phyloP scores from a whole-genome alignment of 2,113 vertebrate genomes.

The Hyaena hyaena region DNA sequence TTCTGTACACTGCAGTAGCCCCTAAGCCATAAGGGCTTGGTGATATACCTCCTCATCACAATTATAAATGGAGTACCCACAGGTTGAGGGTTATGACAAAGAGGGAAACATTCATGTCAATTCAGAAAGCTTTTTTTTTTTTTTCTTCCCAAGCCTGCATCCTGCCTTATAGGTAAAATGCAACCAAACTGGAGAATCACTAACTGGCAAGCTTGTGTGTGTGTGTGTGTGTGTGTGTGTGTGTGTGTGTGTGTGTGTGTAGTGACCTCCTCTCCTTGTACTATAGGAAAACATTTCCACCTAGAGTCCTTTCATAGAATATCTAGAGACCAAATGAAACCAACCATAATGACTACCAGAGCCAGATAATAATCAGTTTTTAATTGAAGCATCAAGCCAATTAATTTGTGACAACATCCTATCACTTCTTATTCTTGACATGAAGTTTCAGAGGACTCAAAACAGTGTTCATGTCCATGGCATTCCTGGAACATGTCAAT shows the following conservation, averaged over 20 bases:
- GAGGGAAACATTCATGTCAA: not conserved
- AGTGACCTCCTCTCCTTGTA: constrained; percentile 74
- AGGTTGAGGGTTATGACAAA: not conserved
- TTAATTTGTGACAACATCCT: constrained; percentile 62
- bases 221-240: too few relatives aligned
- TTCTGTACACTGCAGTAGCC: not conserved
- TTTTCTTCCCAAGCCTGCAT: not conserved
- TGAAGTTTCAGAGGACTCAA: constrained; percentile 69
- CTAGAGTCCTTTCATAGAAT: constrained; percentile 85
- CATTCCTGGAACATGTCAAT: not conserved
- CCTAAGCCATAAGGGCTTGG: not conserved
- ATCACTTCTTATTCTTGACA: constrained; percentile 62
- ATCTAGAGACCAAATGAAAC: constrained; percentile 79
- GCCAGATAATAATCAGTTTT: constrained; percentile 71
- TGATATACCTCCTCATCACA: constrained; percentile 22
- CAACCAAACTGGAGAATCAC: constrained; percentile 59
- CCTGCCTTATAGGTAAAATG: constrained; percentile 31
- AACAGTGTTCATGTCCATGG: constrained; percentile 26
- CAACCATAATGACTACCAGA: constrained; percentile 61
- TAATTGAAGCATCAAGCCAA: constrained; percentile 74
- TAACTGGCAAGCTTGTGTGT: constrained; percentile 55
- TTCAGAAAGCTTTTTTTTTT: constrained; percentile 16
- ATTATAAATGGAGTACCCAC: not conserved
- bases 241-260: too few relatives aligned
- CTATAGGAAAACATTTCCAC: constrained; percentile 86